Evolutionary conservation across 1,140 invertebrate species (phyloP), one percentile per base, ranked within the genome.

Genomic region (Polyergus mexicanus): DNA sequence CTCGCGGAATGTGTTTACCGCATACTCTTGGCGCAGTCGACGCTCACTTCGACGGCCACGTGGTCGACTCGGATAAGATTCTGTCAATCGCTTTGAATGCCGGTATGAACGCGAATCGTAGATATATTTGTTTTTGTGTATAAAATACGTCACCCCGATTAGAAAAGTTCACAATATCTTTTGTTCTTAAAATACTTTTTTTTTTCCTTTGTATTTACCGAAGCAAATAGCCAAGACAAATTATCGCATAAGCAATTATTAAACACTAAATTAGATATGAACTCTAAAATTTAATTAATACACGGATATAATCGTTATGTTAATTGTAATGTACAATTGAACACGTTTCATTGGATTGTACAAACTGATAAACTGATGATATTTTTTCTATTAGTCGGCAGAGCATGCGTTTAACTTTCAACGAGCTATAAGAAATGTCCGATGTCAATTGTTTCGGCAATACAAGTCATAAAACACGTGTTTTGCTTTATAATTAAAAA

Each of bases 31-130:
- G 47, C 88, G 75, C 76, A 69, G 63, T 66, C 81, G 88, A 87
- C 78, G 81, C 76, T 86, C 80, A 83, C 81, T 90, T 83, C 86
- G 10, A 81, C 89, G 75, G 68, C 90, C 90, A 91, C 90, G 90
- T 91, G 90, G 89, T 89, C 89, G 89, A 89, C 87, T 69, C 71
- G 72, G 41, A 54, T 69, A 54, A 56, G 62, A 69, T 62, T 71
- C 87, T 74, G 72, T 76, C 76, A 76, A 54, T 83, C 76, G 32
- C 3, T 78, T 47, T 0, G 35, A 68, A 56, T 65, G 63, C 86
- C 68, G 81, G 19, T 84, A 41, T 51, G 25, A 54, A 72, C 58
- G 22, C 51, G 19, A 68, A 41, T 35, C 5, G 65, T 10, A 54
- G 65, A 35, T 32, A 38, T 56, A 28, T 62, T 19, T 32, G n/a